These are phyloP conservation scores for Dolomedes plantarius DNA, from an alignment of 2,888 invertebrate species.

Conservation along the genomic window DNA sequence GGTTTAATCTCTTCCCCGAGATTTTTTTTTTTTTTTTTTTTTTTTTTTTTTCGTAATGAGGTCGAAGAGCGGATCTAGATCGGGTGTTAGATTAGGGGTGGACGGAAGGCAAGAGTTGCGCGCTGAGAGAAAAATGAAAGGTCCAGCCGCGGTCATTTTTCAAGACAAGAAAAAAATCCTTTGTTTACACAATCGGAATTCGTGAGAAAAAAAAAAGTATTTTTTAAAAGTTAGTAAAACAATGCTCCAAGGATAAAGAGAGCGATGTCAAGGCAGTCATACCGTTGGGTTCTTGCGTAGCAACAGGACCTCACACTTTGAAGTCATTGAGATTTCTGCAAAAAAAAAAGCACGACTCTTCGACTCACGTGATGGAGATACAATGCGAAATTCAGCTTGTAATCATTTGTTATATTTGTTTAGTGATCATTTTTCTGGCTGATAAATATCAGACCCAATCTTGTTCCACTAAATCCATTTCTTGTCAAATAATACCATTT, in stretches of 20 bases:
- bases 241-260: neutral
- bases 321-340: neutral
- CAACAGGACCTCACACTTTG: neutral
- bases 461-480: no score
- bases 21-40: neutral
- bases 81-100: conserved; percentile 19
- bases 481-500: no score
- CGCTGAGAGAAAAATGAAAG: conserved; percentile 65
- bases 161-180: conserved; percentile 12
- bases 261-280: neutral
- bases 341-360: neutral
- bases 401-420: neutral
- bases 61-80: conserved; percentile 30
- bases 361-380: neutral
- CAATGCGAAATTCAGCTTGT: neutral
- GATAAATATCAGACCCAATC: neutral
- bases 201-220: neutral
- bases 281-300: neutral
- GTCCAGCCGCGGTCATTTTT: conserved; percentile 38
- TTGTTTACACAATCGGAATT: conserved; percentile 13
- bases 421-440: neutral
- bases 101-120: conserved; percentile 52
- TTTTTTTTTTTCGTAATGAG: conserved; percentile 34
- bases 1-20: conserved; percentile 35
- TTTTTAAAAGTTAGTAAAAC: neutral